These are phyloP conservation scores for Jordanella pulchra DNA, from an alignment of 2,797 vertebrate genomes.

Conservation along the genomic window DNA sequence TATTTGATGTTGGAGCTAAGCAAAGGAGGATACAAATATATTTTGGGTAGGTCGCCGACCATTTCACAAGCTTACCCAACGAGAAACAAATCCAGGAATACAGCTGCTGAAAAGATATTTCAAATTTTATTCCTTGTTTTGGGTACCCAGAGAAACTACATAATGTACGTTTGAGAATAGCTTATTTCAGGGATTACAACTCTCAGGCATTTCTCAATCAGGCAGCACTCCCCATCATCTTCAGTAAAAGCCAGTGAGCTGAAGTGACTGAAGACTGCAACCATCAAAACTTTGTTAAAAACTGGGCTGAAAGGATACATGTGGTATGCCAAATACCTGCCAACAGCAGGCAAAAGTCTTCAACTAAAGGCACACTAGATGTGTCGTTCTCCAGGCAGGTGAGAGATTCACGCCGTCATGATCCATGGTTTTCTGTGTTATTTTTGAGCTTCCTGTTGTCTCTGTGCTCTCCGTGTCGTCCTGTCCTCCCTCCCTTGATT, in stretches of 20 bases:
- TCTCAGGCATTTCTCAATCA: background rate
- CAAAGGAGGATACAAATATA: background rate
- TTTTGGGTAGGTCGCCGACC: no score
- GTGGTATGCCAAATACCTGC: slow-evolving; percentile 6
- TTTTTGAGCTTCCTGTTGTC: no score
- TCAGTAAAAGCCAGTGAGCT: background rate
- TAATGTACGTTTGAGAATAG: slow-evolving; percentile 1
- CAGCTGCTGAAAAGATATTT: background rate
- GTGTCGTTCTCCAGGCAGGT: background rate
- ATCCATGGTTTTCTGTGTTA: no score
- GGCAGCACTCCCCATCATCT: background rate
- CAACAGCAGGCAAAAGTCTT: background rate
- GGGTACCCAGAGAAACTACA: background rate
- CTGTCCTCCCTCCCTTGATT: no score
- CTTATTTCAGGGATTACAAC: slow-evolving; percentile 4
- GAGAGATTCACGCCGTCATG: no score
- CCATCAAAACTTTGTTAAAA: background rate
- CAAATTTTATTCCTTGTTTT: background rate
- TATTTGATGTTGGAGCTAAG: background rate
- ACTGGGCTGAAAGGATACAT: background rate
- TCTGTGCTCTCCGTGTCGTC: no score
- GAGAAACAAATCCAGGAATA: background rate
- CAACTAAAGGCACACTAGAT: slow-evolving; percentile 4
- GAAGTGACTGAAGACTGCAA: background rate
- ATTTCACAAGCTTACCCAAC: no score